These are phyloP conservation scores for Hyposoter didymator DNA, from an alignment of 2,888 invertebrate species.

Conservation along the genomic window DNA sequence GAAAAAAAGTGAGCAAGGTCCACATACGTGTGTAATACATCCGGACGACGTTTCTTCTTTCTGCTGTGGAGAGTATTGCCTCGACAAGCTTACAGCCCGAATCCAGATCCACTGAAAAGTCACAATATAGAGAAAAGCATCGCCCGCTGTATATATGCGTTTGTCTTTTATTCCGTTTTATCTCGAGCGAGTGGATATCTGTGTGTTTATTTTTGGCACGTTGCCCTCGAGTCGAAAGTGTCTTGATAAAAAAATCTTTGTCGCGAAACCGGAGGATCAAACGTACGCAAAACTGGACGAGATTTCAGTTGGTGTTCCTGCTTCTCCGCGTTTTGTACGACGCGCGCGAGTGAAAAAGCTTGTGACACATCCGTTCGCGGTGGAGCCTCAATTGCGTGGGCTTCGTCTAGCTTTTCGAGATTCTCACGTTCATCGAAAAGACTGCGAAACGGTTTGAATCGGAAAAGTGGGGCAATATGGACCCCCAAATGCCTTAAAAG, in stretches of 20 bases:
- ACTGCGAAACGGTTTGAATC: not conserved
- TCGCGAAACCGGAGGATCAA: slow-evolving; percentile 8
- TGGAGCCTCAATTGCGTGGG: slow-evolving; percentile 20
- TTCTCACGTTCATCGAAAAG: slow-evolving; percentile 9
- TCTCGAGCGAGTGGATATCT: not conserved
- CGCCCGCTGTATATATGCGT: not conserved
- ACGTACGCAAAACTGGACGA: slow-evolving; percentile 15
- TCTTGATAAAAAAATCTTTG: slow-evolving; percentile 5
- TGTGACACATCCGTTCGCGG: slow-evolving; percentile 14
- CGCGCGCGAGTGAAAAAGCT: not conserved
- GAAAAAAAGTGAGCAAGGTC: not conserved
- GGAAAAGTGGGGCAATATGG: not conserved
- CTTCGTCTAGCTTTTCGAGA: slow-evolving; percentile 25
- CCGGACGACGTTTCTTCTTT: not conserved
- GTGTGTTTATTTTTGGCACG: slow-evolving; percentile 22
- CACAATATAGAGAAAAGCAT: not conserved
- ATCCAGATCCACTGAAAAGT: slow-evolving; percentile 1
- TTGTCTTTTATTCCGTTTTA: not conserved
- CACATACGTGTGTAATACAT: slow-evolving; percentile 10
- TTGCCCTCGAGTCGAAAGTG: slow-evolving; percentile 20
- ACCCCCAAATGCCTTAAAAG: not conserved
- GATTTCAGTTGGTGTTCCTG: slow-evolving; percentile 5
- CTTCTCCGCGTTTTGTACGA: not conserved
- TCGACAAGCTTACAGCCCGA: slow-evolving; percentile 5
- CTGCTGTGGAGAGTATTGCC: slow-evolving; percentile 13